phyloP scores from a whole-genome alignment of 2,113 vertebrate species.

The Brienomyrus brachyistius region DNA sequence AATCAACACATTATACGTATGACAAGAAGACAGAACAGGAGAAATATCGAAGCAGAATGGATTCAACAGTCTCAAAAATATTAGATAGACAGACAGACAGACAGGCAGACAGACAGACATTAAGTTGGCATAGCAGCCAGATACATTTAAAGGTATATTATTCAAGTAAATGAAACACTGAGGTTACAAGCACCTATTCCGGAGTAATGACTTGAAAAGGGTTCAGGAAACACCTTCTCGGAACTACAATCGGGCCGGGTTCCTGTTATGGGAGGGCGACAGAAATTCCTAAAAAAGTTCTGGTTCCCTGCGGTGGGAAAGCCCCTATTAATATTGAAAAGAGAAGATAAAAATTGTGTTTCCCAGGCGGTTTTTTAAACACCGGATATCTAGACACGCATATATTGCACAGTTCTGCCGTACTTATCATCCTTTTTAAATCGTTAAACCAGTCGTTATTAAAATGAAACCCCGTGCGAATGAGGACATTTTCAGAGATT shows the following conservation, averaged over 20 bases:
- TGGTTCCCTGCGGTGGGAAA: neutral
- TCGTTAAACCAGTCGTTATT: neutral
- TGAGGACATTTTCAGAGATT: neutral
- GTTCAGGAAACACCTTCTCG: neutral
- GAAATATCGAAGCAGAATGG: too few relatives aligned
- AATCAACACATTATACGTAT: too few relatives aligned
- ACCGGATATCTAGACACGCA: neutral
- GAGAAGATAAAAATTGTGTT: neutral
- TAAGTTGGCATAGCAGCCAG: too few relatives aligned
- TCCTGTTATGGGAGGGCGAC: neutral
- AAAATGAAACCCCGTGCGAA: neutral
- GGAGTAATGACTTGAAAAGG: neutral
- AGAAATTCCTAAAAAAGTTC: neutral
- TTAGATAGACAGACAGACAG: too few relatives aligned
- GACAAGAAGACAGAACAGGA: too few relatives aligned
- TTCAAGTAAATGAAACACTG: too few relatives aligned
- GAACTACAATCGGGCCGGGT: neutral
- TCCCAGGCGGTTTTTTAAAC: neutral
- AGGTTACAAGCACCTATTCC: neutral
- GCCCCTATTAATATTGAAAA: neutral
- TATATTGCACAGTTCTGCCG: neutral
- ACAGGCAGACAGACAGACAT: too few relatives aligned
- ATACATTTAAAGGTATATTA: too few relatives aligned
- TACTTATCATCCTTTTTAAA: neutral
- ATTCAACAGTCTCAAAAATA: too few relatives aligned